Evolutionary conservation across 23 tunicate genomes (phyloP), one percentile per base, ranked within the genome.

Genomic region (Phallusia fumigata): DNA sequence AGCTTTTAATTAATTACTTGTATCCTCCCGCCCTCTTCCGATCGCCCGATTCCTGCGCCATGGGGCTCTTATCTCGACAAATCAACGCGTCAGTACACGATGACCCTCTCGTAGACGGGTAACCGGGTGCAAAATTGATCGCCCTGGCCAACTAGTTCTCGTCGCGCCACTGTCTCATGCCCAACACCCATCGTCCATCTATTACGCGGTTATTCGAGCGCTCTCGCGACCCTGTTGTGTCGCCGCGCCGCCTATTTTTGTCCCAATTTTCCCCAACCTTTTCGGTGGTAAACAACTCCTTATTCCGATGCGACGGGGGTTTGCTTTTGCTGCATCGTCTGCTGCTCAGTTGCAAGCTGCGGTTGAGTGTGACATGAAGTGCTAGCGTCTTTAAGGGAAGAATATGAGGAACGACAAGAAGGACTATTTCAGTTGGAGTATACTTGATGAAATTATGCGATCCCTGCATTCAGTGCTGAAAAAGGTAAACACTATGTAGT

Each of bases 231-330:
- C 69, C 11, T 58, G 69, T 58, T 58, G 69, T 58, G 69, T 58
- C 69, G 69, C 28, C 69, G 15, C 26, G 3, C 8, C n/a, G 33
- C 18, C 58, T 78, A 32, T 35, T 78, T 78, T 78, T 40, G 33
- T 45, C 58, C 24, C 33, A 30, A 19, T 33, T 33, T n/a, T 30
- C 53, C 10, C 31, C 81, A 40, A 45, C 53, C 81, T 19, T 19
- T 44, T 24, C 28, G 28, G 69, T 16, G 69, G 69, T 58, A 58
- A 58, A 58, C 69, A 58, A 58, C 69, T 58, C 69, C 69, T 21
- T 58, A 58, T 58, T 58, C 69, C 69, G 69, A 22, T 24, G 69
- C 28, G 47, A 40, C 47, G 47, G 5, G 47, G 10, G 10, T 5
- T 40, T 40, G 47, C 8, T 40, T 40, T 40, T 40, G 47, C 47